Evolutionary conservation across 1,140 invertebrate species (phyloP).

Genomic region (Drosophila subobscura): DNA sequence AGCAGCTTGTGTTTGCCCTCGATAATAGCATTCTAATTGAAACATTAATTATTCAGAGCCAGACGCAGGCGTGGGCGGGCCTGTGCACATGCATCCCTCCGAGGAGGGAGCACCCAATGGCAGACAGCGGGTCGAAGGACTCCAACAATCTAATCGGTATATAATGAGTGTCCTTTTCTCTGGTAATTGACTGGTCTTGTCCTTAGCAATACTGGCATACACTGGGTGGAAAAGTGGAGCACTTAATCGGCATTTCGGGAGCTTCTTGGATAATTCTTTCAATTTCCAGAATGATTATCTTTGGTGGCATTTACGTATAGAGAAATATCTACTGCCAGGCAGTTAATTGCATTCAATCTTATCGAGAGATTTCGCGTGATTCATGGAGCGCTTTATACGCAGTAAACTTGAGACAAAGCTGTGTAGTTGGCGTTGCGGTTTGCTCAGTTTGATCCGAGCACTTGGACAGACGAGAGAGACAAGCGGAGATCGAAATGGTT

Average conservation of each 20-base stretch:
- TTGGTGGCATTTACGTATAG: no score
- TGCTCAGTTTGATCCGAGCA: constrained; percentile 35
- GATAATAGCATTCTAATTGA: constrained; percentile 77
- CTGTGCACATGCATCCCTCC: constrained; percentile 35
- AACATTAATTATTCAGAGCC: constrained; percentile 74
- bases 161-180: constrained; percentile 45
- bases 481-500: constrained; percentile 30
- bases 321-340: neutral
- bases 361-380: constrained; percentile 3
- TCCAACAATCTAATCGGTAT: constrained; percentile 46
- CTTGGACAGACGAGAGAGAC: constrained; percentile 7
- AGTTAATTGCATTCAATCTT: neutral
- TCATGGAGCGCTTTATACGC: neutral
- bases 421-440: neutral
- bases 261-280: no score
- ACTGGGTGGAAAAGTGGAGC: neutral
- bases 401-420: neutral
- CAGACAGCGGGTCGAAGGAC: neutral
- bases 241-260: constrained; percentile 2
- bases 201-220: neutral
- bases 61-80: constrained; percentile 12
- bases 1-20: constrained; percentile 37
- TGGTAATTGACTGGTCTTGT: constrained; percentile 16
- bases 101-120: neutral
- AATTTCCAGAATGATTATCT: no score